Evolutionary conservation across 1,140 invertebrate genomes (phyloP).

Genomic region (Ericerus pela): DNA sequence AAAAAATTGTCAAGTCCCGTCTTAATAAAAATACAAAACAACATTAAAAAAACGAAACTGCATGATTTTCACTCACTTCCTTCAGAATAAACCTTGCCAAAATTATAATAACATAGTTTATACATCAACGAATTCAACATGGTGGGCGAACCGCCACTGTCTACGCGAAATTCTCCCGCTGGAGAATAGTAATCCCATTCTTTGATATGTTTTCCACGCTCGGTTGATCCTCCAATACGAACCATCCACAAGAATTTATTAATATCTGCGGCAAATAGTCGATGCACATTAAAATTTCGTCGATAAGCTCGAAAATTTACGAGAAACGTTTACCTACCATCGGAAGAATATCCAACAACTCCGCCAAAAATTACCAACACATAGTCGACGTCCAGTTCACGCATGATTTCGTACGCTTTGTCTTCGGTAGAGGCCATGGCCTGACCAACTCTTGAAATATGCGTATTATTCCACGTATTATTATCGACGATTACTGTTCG

Average conservation of each 20-base stretch:
- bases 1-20: background rate
- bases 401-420: slow-evolving; percentile 94
- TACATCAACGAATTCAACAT: slow-evolving; percentile 90
- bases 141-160: slow-evolving; percentile 71
- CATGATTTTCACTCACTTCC: slow-evolving; percentile 45
- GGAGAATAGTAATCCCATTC: slow-evolving; percentile 93
- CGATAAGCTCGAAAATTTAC: background rate
- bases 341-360: slow-evolving; percentile 93
- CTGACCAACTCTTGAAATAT: slow-evolving; percentile 91
- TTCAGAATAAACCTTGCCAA: slow-evolving; percentile 89
- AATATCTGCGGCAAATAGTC: slow-evolving; percentile 47
- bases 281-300: background rate
- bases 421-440: slow-evolving; percentile 95
- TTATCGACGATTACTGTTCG: slow-evolving; percentile 97
- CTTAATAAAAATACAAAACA: background rate
- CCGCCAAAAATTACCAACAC: slow-evolving; percentile 97
- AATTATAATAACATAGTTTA: slow-evolving; percentile 91
- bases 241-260: slow-evolving; percentile 99
- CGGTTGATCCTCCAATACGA: slow-evolving; percentile 90
- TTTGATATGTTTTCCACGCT: slow-evolving; percentile 83
- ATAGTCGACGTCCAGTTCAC: slow-evolving; percentile 92
- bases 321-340: slow-evolving; percentile 47
- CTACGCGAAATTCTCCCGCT: slow-evolving; percentile 84
- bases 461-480: slow-evolving; percentile 99
- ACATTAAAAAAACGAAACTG: background rate